phyloP scores from a whole-genome alignment of 2,888 invertebrate species.

The Ectemnius continuus region DNA sequence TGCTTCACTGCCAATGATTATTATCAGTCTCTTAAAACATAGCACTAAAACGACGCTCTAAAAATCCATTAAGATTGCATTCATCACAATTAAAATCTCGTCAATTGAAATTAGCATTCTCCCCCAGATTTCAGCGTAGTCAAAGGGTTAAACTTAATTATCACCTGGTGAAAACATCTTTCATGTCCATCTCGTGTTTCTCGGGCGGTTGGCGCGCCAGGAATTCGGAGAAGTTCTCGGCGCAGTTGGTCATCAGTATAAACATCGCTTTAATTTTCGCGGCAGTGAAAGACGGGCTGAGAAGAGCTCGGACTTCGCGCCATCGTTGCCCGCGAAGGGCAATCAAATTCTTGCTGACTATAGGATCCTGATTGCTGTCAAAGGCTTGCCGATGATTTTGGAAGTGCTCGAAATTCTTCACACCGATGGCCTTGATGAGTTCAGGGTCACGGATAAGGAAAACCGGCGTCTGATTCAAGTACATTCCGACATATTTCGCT shows the following conservation, averaged over 20 bases:
- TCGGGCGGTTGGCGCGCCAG: conserved; percentile 36
- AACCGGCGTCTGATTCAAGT: conserved; percentile 47
- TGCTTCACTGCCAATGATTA: too few species aligned
- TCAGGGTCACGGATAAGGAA: conserved; percentile 60
- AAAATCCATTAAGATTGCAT: too few species aligned
- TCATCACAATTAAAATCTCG: too few species aligned
- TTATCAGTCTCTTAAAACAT: too few species aligned
- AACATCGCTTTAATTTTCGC: conserved; percentile 80
- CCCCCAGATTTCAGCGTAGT: too few species aligned
- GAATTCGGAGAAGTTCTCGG: conserved; percentile 61
- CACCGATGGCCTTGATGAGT: conserved; percentile 53
- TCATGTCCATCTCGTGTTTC: conserved; percentile 57
- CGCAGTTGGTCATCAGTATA: conserved; percentile 75
- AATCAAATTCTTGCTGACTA: conserved; percentile 55
- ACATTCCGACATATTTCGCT: conserved; percentile 60
- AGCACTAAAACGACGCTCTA: too few species aligned
- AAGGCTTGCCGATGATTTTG: conserved; percentile 23
- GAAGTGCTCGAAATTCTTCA: conserved; percentile 60
- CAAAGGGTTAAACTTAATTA: too few species aligned
- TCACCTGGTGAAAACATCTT: conserved; percentile 58
- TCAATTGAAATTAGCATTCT: too few species aligned
- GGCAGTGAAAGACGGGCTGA: conserved; percentile 80
- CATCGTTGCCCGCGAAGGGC: conserved; percentile 76
- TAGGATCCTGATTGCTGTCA: conserved; percentile 41
- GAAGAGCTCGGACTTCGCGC: conserved; percentile 78